phyloP scores from a whole-genome alignment of 1,140 invertebrate species.

The Rhopalosiphum maidis region DNA sequence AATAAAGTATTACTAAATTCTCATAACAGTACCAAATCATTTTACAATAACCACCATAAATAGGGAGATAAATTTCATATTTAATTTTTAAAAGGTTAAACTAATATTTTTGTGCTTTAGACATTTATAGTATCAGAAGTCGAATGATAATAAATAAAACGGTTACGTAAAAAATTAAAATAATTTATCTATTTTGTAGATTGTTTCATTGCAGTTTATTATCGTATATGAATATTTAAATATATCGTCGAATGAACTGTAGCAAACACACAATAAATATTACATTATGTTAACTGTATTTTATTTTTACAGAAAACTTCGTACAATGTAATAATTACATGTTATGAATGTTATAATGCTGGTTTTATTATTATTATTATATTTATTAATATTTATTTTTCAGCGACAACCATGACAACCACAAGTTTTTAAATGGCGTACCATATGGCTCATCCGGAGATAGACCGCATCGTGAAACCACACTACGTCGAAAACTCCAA shows the following conservation, averaged over 20 bases:
- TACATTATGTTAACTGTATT: neutral
- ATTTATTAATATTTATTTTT: neutral
- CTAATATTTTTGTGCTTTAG: rapidly evolving
- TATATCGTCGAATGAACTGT: neutral
- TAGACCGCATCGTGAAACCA: constrained; percentile 11
- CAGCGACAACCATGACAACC: neutral
- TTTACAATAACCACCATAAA: neutral
- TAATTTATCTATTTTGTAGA: neutral
- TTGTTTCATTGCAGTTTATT: neutral
- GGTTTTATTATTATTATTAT: constrained; percentile 14
- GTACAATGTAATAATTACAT: neutral
- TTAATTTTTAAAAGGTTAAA: neutral
- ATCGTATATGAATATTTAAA: neutral
- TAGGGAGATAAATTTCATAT: too few species aligned
- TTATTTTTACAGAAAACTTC: neutral
- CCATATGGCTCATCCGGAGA: constrained; percentile 45
- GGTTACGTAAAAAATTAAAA: neutral
- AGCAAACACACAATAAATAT: neutral
- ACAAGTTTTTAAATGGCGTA: constrained; percentile 10
- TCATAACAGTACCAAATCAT: neutral
- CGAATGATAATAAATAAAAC: neutral
- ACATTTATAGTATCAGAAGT: neutral
- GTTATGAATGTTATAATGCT: neutral
- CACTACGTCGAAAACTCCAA: neutral
- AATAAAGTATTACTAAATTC: neutral